Percentiles rank a stretch among this genome's conserved stretches.
Evolutionary conservation across 2,888 invertebrate species (phyloP).

Genomic region (Caenorhabditis afra): DNA sequence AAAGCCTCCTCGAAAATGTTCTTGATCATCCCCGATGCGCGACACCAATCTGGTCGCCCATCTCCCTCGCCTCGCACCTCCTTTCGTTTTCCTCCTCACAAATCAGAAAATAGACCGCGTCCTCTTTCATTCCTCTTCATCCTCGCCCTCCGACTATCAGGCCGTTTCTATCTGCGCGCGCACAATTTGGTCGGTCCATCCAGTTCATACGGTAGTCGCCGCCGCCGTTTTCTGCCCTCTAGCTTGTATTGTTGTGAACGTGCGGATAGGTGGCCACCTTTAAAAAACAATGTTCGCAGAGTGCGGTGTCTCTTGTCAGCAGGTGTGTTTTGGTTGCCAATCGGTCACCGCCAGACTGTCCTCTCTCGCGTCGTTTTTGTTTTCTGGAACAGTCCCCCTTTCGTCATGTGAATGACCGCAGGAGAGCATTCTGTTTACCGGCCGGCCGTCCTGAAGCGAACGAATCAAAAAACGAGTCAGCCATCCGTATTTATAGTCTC

Average conservation of each 20-base stretch:
- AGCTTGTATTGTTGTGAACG: background rate
- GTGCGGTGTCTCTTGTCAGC: constrained; percentile 18
- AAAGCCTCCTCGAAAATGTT: constrained; percentile 20
- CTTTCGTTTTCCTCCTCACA: constrained; percentile 18
- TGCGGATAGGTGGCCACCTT: background rate
- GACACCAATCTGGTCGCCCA: background rate
- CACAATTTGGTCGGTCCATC: constrained; percentile 26
- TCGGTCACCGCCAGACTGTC: constrained; percentile 31
- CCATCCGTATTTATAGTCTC: constrained; percentile 16
- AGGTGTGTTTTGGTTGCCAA: constrained; percentile 41
- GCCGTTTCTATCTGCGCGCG: constrained; percentile 21
- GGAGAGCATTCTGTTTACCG: constrained; percentile 35
- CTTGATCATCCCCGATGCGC: constrained; percentile 18
- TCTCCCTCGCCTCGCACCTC: background rate
- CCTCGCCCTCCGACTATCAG: constrained; percentile 18
- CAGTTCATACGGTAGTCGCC: constrained; percentile 17
- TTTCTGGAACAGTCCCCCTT: constrained; percentile 34
- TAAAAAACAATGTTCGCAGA: constrained; percentile 22
- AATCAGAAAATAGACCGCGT: constrained; percentile 21
- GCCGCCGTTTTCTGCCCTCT: background rate
- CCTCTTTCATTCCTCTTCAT: constrained; percentile 16
- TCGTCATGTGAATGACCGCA: constrained; percentile 46
- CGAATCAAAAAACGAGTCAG: constrained; percentile 16
- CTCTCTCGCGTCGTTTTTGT: constrained; percentile 18
- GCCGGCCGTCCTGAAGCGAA: background rate